Evolutionary conservation across 1,140 invertebrate genomes (phyloP), one percentile per base, ranked within the genome.

Genomic region (Sesamia nonagrioides): DNA sequence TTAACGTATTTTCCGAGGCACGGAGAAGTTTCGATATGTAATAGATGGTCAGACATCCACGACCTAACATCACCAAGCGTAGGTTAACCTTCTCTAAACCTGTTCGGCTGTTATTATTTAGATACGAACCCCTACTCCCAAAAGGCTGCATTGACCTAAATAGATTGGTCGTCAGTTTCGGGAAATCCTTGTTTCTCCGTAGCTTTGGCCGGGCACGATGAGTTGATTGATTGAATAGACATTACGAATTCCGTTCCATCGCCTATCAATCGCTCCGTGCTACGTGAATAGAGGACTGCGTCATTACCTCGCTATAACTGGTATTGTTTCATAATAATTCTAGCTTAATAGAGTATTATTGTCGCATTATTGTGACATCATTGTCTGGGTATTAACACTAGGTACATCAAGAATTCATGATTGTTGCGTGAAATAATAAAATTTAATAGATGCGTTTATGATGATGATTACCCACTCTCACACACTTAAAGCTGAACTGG

Each of bases 141-240:
- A 56, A 56, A 56, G 11, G 9, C 2, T 11, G 13, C 45, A 27
- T 11, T 56, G 54, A 27, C 18, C 18, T 33, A 56, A 56, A 27
- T 56, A 33, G 54, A 56, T 56, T 27, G 11, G 21, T 13, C 54
- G 54, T 56, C 54, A 56, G 21, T 56, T 56, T 56, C 18, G 8
- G 9, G 21, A 56, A 56, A 56, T 56, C 54, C 54, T 3, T 56
- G 11, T 56, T 27, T 33, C 54, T 56, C 5, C n/a, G 45, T n/a
- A 50, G 15, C 45, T n/a, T 4, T 3, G 54, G 54, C 27, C 18
- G n/a, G 35, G 17, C 33, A 63, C 17, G 60, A 63, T 63, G 60
- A 63, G 60, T 63, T 63, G 60, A 63, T 63, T 63, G 60, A 63
- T 63, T 63, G 60, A 63, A 63, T 63, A 40, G 60, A 63, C 60